phyloP scores from a whole-genome alignment of 1,140 invertebrate species.

The Mercenaria mercenaria region DNA sequence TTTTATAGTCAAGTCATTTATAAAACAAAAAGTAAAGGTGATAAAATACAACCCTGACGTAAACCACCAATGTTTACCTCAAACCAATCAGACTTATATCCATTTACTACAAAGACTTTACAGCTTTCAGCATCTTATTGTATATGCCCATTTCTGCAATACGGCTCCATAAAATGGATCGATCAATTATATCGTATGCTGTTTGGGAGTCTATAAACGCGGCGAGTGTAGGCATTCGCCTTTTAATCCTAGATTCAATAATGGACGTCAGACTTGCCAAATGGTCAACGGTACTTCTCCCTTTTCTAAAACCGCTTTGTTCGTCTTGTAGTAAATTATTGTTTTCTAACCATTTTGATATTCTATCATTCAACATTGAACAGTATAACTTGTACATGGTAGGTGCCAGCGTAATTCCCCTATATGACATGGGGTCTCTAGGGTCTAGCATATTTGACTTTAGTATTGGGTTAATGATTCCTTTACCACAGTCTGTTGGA shows the following conservation, averaged over 20 bases:
- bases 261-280: slow-evolving; percentile 28
- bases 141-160: slow-evolving; percentile 13
- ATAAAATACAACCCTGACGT: slow-evolving; percentile 28
- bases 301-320: too few species aligned
- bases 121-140: slow-evolving; percentile 5
- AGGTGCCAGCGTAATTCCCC: slow-evolving; percentile 55
- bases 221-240: slow-evolving; percentile 1
- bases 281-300: slow-evolving; percentile 44
- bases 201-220: slow-evolving; percentile 49
- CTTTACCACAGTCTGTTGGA: slow-evolving; percentile 42
- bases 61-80: neutral
- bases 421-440: slow-evolving; percentile 38
- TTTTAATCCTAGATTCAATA: slow-evolving; percentile 16
- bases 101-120: slow-evolving; percentile 24
- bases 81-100: too few species aligned
- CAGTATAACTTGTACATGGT: too few species aligned
- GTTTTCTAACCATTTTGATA: slow-evolving; percentile 15
- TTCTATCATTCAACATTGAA: slow-evolving; percentile 53
- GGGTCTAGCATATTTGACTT: slow-evolving; percentile 24
- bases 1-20: slow-evolving; percentile 47
- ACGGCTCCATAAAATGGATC: slow-evolving; percentile 16
- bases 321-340: slow-evolving; percentile 8
- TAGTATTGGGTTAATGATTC: too few species aligned
- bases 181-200: slow-evolving; percentile 21
- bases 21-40: too few species aligned